Conservation (phyloP, 2,888 invertebrate species). For the Ypsolopha sequella region DNA sequence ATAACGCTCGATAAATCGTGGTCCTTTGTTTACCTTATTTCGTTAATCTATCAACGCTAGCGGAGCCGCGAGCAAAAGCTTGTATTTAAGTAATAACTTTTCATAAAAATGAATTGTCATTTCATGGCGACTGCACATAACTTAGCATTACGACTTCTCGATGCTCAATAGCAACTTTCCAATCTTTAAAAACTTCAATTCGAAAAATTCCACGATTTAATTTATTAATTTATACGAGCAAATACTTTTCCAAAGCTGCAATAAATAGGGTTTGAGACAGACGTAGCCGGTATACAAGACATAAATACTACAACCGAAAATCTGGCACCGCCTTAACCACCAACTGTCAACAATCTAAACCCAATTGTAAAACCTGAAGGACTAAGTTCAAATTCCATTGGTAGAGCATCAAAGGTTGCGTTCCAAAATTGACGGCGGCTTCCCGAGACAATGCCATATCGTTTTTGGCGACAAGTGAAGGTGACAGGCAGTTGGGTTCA, state of each 20-base stretch:
- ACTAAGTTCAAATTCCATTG: slow-evolving; percentile 9
- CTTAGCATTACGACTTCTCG: neutral
- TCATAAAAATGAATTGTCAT: no score
- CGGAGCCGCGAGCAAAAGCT: no score
- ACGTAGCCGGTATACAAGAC: slow-evolving; percentile 42
- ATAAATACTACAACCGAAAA: slow-evolving; percentile 35
- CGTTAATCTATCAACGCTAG: no score
- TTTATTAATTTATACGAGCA: slow-evolving; percentile 50
- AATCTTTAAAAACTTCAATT: neutral
- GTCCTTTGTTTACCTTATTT: no score
- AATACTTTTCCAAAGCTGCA: slow-evolving; percentile 41
- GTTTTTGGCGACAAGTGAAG: slow-evolving; percentile 56
- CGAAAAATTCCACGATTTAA: slow-evolving; percentile 21
- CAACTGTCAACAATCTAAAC: neutral
- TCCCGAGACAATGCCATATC: slow-evolving; percentile 49
- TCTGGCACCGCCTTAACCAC: slow-evolving; percentile 11
- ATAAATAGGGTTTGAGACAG: slow-evolving; percentile 54
- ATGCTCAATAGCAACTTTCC: neutral
- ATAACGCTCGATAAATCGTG: no score
- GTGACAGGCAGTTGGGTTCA: slow-evolving; percentile 43
- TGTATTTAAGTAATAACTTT: no score
- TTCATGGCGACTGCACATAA: no score
- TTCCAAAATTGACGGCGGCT: slow-evolving; percentile 3
- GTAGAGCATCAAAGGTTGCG: slow-evolving; percentile 7
- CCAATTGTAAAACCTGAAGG: neutral